These are phyloP conservation scores for Polydrusus cervinus DNA, from an alignment of 2,888 invertebrate genomes.

Conservation along the genomic window DNA sequence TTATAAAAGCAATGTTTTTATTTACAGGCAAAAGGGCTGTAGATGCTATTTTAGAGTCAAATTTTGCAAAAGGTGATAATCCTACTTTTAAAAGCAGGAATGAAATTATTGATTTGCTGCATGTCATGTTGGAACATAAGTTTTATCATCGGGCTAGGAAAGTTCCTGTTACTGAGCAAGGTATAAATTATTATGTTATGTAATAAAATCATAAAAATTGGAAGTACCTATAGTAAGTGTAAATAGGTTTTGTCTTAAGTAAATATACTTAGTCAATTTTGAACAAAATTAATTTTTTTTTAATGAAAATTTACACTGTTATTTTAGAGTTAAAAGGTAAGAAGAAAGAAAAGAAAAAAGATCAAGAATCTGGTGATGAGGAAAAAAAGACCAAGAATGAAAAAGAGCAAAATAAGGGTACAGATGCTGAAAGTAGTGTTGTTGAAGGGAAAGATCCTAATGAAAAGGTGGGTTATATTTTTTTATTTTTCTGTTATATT, in stretches of 20 bases:
- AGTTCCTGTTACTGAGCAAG: conserved; percentile 80
- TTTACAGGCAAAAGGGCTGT: conserved; percentile 86
- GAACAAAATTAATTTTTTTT: no score
- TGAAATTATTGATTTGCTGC: conserved; percentile 86
- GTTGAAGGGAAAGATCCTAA: conserved; percentile 71
- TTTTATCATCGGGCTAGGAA: conserved; percentile 96
- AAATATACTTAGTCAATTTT: no score
- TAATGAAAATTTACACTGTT: no score
- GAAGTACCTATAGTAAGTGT: background rate
- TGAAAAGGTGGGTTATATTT: conserved; percentile 58
- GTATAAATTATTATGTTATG: conserved; percentile 19
- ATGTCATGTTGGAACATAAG: conserved; percentile 91
- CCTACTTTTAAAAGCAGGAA: conserved; percentile 87
- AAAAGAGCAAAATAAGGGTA: conserved; percentile 68
- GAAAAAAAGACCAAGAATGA: conserved; percentile 74
- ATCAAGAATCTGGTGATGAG: conserved; percentile 63
- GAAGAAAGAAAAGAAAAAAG: conserved; percentile 74
- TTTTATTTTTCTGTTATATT: conserved; percentile 25
- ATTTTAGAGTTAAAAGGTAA: conserved; percentile 74
- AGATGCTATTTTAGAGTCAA: conserved; percentile 92
- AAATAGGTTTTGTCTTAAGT: background rate
- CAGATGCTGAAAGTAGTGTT: conserved; percentile 74
- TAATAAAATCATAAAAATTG: conserved; percentile 64
- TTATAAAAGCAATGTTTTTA: background rate
- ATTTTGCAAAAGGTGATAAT: conserved; percentile 86